Conservation (phyloP, 2,888 invertebrate species). For the Matsumyia berberina region DNA sequence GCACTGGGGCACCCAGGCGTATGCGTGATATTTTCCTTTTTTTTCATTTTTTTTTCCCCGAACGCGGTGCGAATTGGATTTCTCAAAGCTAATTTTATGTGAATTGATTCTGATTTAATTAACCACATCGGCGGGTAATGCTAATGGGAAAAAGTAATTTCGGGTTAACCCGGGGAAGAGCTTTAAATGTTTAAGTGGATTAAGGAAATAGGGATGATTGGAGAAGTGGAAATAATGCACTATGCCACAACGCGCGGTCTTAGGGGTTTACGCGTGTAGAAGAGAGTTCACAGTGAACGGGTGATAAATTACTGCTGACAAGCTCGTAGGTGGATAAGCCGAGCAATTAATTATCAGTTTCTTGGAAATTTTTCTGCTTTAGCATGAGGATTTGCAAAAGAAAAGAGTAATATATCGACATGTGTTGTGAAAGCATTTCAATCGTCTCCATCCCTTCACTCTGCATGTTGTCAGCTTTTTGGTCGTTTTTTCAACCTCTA, state of each 20-base stretch:
- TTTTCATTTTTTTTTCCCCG: neutral
- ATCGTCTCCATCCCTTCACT: no score
- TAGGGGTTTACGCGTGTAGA: neutral
- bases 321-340: no score
- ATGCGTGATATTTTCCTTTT: conserved; percentile 28
- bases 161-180: neutral
- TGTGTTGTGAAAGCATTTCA: no score
- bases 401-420: no score
- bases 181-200: conserved; percentile 26
- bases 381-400: no score
- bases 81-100: conserved; percentile 48
- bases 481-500: no score
- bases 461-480: no score
- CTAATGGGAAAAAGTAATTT: conserved; percentile 55
- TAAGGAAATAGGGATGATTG: neutral
- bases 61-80: conserved; percentile 26
- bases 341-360: no score
- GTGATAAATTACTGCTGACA: no score
- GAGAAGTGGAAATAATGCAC: neutral
- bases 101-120: conserved; percentile 53
- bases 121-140: conserved; percentile 17
- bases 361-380: no score
- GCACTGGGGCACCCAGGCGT: conserved; percentile 4
- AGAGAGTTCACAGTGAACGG: no score
- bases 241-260: neutral